phyloP scores from a whole-genome alignment of 2,113 vertebrate species.

The Alethe diademata region DNA sequence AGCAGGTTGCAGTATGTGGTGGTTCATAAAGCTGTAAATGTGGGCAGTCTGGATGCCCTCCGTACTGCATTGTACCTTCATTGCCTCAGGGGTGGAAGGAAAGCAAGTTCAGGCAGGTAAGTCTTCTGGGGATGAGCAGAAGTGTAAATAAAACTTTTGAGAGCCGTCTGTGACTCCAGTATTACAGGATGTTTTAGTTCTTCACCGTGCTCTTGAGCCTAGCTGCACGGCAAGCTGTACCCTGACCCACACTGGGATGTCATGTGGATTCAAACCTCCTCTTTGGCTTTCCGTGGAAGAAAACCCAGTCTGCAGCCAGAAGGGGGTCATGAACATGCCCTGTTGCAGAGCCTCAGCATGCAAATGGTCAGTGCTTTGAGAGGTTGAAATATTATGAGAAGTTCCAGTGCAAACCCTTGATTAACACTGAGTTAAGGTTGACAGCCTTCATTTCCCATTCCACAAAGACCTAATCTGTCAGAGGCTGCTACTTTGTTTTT shows the following conservation, averaged over 20 bases:
- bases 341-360: not conserved
- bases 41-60: not conserved
- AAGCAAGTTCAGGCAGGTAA: not conserved
- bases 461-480: not conserved
- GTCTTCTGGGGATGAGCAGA: not conserved
- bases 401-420: not conserved
- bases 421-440: not conserved
- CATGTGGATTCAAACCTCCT: not conserved
- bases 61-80: not conserved
- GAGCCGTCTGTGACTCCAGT: not conserved
- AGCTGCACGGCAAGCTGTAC: not conserved
- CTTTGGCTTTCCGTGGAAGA: not conserved
- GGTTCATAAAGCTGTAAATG: not conserved
- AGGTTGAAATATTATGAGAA: not conserved
- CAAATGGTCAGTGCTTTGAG: fast-evolving
- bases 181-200: not conserved
- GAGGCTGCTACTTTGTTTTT: not conserved
- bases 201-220: not conserved
- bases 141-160: not conserved
- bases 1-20: fast-evolving
- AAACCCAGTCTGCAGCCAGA: not conserved
- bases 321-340: not conserved
- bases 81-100: not conserved
- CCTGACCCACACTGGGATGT: not conserved
- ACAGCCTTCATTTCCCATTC: not conserved